These are phyloP conservation scores for Drosophila ohnishii DNA, from an alignment of 1,140 invertebrate species.

Conservation along the genomic window DNA sequence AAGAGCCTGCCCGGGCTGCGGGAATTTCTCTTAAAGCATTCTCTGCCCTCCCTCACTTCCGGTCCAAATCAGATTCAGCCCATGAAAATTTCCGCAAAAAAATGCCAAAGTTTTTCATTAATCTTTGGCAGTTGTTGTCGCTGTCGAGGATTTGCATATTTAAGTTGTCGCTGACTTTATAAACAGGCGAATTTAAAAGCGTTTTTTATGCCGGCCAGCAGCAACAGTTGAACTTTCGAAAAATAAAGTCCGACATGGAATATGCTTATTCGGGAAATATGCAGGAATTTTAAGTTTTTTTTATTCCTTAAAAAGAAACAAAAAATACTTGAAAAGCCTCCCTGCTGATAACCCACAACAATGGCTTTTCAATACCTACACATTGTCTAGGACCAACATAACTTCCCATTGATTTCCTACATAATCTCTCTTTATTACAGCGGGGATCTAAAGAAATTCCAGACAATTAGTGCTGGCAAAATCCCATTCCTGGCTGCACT, in stretches of 20 bases:
- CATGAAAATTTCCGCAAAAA: constrained; percentile 50
- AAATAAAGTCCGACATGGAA: background rate
- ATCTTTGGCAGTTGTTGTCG: constrained; percentile 71
- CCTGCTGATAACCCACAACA: background rate
- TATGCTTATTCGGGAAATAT: background rate
- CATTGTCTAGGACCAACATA: constrained; percentile 2
- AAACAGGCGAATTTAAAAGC: constrained; percentile 53
- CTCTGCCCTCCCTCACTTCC: too few relatives aligned
- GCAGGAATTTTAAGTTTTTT: constrained; percentile 21
- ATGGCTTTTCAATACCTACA: background rate
- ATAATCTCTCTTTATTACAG: constrained; percentile 9
- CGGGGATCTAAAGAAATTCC: constrained; percentile 24
- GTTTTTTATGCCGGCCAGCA: constrained; percentile 16
- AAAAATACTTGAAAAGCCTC: background rate
- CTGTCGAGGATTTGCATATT: constrained; percentile 66
- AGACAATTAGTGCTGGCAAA: constrained; percentile 57
- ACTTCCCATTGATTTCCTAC: constrained; percentile 48
- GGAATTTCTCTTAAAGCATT: constrained; percentile 39
- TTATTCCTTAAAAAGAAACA: background rate
- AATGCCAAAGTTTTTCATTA: constrained; percentile 72
- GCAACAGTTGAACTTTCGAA: constrained; percentile 28
- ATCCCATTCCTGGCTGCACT: constrained; percentile 50
- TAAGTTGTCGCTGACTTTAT: constrained; percentile 54
- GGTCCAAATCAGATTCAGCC: constrained; percentile 24
- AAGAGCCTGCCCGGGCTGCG: constrained; percentile 35